phyloP scores from a whole-genome alignment of 2,888 invertebrate species.

The Dynastes grantii region DNA sequence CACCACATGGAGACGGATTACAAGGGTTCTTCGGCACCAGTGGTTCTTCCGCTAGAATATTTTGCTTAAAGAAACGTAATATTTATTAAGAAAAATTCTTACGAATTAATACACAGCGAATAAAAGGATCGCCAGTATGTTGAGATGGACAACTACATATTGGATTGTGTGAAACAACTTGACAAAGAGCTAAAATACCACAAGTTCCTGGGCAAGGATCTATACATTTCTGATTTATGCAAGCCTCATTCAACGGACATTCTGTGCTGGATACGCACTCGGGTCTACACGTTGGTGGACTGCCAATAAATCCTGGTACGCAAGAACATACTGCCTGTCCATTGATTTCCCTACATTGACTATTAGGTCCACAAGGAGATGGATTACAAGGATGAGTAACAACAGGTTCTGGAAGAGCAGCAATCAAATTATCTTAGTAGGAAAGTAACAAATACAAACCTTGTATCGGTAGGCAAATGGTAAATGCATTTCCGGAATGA shows the following conservation, averaged over 20 bases:
- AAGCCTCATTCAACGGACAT: constrained; percentile 82
- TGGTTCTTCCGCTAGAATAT: constrained; percentile 60
- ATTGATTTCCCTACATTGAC: constrained; percentile 82
- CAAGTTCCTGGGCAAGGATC: constrained; percentile 90
- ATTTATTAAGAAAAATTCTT: constrained; percentile 58
- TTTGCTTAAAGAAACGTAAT: constrained; percentile 53
- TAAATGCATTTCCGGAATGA: constrained; percentile 81
- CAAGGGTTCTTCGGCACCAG: constrained; percentile 77
- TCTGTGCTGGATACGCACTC: constrained; percentile 85
- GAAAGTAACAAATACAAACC: constrained; percentile 62
- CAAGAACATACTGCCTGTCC: constrained; percentile 83
- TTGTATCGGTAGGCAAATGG: constrained; percentile 72
- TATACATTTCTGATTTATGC: constrained; percentile 84
- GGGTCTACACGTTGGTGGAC: constrained; percentile 85
- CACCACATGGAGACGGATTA: constrained; percentile 86
- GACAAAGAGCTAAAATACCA: constrained; percentile 82
- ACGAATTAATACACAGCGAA: constrained; percentile 76
- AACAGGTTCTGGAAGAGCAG: constrained; percentile 52
- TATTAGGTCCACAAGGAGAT: constrained; percentile 86
- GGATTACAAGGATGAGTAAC: constrained; percentile 77
- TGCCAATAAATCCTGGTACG: constrained; percentile 80
- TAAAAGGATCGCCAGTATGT: constrained; percentile 84
- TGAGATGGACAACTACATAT: constrained; percentile 82
- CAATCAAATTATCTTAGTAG: constrained; percentile 34
- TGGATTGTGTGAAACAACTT: constrained; percentile 86